Conservation (phyloP, 1,140 invertebrate species). For the Leptinotarsa lineolata region DNA sequence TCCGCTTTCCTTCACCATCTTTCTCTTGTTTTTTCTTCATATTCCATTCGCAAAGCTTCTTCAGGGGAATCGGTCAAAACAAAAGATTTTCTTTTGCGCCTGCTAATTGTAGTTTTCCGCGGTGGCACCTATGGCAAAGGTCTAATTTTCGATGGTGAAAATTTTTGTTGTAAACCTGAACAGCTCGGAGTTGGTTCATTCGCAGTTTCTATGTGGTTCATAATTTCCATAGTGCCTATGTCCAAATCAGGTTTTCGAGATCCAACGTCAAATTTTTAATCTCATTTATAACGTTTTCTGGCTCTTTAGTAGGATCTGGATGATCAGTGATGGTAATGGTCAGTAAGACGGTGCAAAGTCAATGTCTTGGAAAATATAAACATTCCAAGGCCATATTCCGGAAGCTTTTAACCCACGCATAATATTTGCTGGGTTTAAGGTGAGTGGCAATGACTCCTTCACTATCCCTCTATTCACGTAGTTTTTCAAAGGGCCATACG, state of each 20-base stretch:
- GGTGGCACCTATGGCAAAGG: conserved; percentile 26
- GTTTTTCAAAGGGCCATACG: too few species aligned
- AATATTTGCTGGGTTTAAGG: too few species aligned
- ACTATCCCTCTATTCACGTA: too few species aligned
- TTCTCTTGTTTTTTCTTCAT: too few species aligned
- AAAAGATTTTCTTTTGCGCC: conserved; percentile 26
- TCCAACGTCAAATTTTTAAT: too few species aligned
- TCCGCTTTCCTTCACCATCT: too few species aligned
- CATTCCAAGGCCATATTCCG: not conserved
- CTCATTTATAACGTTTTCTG: too few species aligned
- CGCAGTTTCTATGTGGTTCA: conserved; percentile 9
- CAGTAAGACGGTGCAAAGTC: not conserved
- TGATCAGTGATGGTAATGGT: not conserved
- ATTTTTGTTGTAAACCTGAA: conserved; percentile 23
- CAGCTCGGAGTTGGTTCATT: conserved; percentile 31
- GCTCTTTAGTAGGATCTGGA: conserved; percentile 21
- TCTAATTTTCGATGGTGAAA: conserved; percentile 24
- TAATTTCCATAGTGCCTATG: conserved; percentile 22
- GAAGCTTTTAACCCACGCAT: conserved; percentile 1
- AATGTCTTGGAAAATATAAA: conserved; percentile 1
- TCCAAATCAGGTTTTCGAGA: conserved; percentile 28
- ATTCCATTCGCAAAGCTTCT: too few species aligned
- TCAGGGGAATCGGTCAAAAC: too few species aligned
- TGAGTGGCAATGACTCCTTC: too few species aligned
- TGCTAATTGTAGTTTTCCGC: conserved; percentile 23